phyloP scores from a whole-genome alignment of 2,888 invertebrate species.

The Pardosa pseudoannulata region DNA sequence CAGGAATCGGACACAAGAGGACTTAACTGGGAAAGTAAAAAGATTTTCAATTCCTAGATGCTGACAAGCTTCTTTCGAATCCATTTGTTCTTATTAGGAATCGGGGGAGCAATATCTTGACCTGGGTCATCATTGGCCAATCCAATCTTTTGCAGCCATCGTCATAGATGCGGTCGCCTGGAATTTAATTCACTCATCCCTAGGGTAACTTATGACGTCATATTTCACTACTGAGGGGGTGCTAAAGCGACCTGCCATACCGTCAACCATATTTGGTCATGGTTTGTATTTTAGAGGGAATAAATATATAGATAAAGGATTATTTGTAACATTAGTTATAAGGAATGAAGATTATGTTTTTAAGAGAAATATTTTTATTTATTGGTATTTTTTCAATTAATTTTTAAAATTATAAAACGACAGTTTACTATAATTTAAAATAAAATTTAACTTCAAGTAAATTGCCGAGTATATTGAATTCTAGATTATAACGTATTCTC shows the following conservation, averaged over 20 bases:
- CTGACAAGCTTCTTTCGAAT: slow-evolving; percentile 16
- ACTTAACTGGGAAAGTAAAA: neutral
- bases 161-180: slow-evolving; percentile 62
- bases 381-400: too few species aligned
- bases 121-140: slow-evolving; percentile 57
- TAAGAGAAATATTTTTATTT: too few species aligned
- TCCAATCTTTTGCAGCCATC: slow-evolving; percentile 61
- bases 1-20: neutral
- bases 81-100: slow-evolving; percentile 68
- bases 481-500: too few species aligned
- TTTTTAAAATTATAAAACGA: too few species aligned
- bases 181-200: slow-evolving; percentile 72
- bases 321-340: too few species aligned
- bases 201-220: slow-evolving; percentile 69
- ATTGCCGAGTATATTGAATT: too few species aligned
- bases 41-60: neutral
- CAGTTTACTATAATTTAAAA: too few species aligned
- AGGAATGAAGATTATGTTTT: too few species aligned
- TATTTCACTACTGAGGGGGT: slow-evolving; percentile 52
- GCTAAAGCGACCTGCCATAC: neutral
- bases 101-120: slow-evolving; percentile 64
- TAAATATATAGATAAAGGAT: too few species aligned
- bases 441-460: too few species aligned
- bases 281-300: too few species aligned
- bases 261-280: slow-evolving; percentile 43